Percentiles rank a stretch among this genome's conserved stretches.
Evolutionary conservation across 1,140 invertebrate species (phyloP).

Genomic region (Ips nitidus): DNA sequence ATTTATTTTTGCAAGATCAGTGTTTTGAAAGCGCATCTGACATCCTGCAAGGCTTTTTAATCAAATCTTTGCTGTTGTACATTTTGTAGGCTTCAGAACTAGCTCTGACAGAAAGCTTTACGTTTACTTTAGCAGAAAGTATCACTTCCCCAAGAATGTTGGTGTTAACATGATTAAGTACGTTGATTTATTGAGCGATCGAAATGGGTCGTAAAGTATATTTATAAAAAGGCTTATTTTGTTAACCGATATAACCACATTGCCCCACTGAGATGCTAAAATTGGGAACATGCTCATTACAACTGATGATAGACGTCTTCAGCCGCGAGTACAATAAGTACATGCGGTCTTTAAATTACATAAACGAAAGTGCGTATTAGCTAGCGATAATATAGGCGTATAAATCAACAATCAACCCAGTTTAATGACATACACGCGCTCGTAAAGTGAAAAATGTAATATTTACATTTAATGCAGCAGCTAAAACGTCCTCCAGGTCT

Average conservation of each 20-base stretch:
- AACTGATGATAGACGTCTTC: slow-evolving; percentile 15
- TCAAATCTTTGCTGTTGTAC: too few relatives aligned
- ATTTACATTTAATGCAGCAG: slow-evolving; percentile 74
- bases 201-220: slow-evolving; percentile 11
- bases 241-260: slow-evolving; percentile 14
- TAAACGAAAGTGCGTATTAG: slow-evolving; percentile 5
- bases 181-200: too few relatives aligned
- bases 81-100: too few relatives aligned
- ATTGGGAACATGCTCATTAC: slow-evolving; percentile 3
- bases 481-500: slow-evolving; percentile 60
- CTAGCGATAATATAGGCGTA: not conserved
- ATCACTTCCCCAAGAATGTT: too few relatives aligned
- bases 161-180: too few relatives aligned
- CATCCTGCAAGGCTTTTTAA: too few relatives aligned
- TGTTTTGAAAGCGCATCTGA: slow-evolving; percentile 15
- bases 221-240: slow-evolving; percentile 19
- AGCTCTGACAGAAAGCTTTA: too few relatives aligned
- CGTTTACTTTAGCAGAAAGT: too few relatives aligned
- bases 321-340: not conserved
- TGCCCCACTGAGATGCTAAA: not conserved
- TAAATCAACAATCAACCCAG: slow-evolving; percentile 9
- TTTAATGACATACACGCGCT: slow-evolving; percentile 9
- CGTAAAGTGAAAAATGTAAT: not conserved
- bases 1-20: slow-evolving; percentile 21
- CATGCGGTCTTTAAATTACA: slow-evolving; percentile 5